phyloP scores from a whole-genome alignment of 2,113 vertebrate genomes.

The Cryptomyrus ogoouensis region DNA sequence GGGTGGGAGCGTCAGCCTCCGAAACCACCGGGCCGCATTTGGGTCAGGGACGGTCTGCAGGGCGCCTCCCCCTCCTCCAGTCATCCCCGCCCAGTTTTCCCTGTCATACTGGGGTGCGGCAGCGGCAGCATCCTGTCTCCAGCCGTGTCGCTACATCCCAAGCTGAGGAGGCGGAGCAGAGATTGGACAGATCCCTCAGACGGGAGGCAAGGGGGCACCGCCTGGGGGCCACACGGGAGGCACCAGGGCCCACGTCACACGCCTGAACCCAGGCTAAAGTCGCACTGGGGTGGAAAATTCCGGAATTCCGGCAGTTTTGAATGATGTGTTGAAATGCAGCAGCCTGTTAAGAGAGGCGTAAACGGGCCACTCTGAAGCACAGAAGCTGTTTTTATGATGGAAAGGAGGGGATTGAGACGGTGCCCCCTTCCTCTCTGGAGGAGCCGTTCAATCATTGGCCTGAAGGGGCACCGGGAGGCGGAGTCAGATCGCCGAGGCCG shows the following conservation, averaged over 20 bases:
- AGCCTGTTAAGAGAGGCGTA: not conserved
- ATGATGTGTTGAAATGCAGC: not conserved
- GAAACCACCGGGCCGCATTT: not conserved
- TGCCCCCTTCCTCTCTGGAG: conserved; percentile 14
- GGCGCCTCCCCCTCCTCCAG: not conserved
- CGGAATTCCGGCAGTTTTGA: not conserved
- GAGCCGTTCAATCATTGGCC: conserved; percentile 60
- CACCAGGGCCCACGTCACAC: not conserved
- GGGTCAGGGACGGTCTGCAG: not conserved
- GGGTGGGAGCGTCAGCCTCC: not conserved
- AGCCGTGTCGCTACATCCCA: not conserved
- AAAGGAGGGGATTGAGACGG: not conserved
- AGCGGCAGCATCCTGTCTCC: not conserved
- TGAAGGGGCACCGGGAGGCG: conserved; percentile 21
- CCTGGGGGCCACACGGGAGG: not conserved
- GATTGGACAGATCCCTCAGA: not conserved
- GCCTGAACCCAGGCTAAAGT: not conserved
- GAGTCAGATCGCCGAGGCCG: not conserved
- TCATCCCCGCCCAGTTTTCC: not conserved
- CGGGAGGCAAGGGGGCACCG: not conserved
- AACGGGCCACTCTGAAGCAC: not conserved
- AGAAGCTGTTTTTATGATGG: not conserved
- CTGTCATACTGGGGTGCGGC: not conserved
- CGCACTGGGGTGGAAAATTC: not conserved
- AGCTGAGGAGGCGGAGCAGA: not conserved